Conservation (phyloP, 2,888 invertebrate genomes). For the Julus scandinavius region DNA sequence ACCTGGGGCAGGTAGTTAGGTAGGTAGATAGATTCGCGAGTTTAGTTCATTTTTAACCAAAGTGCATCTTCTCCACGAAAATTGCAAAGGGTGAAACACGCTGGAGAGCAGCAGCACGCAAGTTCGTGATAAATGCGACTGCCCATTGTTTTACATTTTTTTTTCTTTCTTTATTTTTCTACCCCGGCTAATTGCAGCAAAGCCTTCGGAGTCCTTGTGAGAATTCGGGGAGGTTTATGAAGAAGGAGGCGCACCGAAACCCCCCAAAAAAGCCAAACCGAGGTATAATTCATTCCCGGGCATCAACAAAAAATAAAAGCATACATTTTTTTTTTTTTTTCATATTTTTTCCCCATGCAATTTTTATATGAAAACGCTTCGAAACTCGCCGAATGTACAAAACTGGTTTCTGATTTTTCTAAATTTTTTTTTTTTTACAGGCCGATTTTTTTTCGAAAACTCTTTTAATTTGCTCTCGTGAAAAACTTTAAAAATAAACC, state of each 20-base stretch:
- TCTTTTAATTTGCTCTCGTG: neutral
- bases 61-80: neutral
- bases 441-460: neutral
- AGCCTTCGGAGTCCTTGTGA: neutral
- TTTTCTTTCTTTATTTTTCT: neutral
- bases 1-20: neutral
- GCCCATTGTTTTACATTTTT: neutral
- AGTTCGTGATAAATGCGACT: slow-evolving; percentile 14
- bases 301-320: neutral
- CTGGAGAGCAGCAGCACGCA: neutral
- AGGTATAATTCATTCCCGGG: neutral
- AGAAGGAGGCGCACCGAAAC: neutral
- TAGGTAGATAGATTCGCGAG: neutral
- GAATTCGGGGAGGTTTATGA: neutral
- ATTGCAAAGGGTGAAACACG: neutral
- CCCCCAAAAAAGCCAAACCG: neutral
- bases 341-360: neutral
- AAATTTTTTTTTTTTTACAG: neutral
- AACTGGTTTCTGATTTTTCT: neutral
- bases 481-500: slow-evolving; percentile 30
- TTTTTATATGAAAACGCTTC: neutral
- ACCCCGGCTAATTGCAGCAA: neutral
- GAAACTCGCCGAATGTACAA: neutral
- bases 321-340: neutral
- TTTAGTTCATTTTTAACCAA: neutral